Conservation (phyloP, 2,113 vertebrate species). For the Labeo rohita region DNA sequence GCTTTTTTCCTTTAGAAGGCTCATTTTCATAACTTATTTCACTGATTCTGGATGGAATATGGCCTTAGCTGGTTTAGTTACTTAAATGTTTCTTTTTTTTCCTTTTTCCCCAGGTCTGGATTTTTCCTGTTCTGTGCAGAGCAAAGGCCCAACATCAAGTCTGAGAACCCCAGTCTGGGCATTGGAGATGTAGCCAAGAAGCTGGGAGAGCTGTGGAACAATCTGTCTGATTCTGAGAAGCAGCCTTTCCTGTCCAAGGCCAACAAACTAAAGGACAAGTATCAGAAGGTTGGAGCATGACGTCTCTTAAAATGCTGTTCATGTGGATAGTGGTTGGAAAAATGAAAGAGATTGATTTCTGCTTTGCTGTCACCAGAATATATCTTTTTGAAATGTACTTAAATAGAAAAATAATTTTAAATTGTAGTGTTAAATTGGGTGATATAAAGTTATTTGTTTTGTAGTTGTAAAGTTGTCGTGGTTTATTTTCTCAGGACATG, state of each 20-base stretch:
- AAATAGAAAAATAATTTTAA: too few relatives aligned
- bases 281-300: slow-evolving; percentile 78
- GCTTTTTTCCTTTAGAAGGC: not conserved
- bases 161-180: slow-evolving; percentile 82
- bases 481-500: slow-evolving; percentile 76
- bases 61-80: not conserved
- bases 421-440: too few relatives aligned
- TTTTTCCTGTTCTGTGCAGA: slow-evolving; percentile 89
- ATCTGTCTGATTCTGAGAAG: slow-evolving; percentile 82
- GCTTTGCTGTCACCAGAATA: too few relatives aligned
- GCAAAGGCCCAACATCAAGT: slow-evolving; percentile 86
- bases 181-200: slow-evolving; percentile 88
- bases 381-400: too few relatives aligned
- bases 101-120: slow-evolving; percentile 75
- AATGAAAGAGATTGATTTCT: not conserved
- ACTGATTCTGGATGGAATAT: fast-evolving
- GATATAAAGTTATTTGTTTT: too few relatives aligned
- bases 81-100: not conserved
- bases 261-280: slow-evolving; percentile 88
- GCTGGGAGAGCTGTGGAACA: slow-evolving; percentile 89
- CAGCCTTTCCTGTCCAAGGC: slow-evolving; percentile 86
- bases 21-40: not conserved
- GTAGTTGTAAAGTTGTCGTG: not conserved
- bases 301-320: not conserved
- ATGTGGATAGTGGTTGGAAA: not conserved